Evolutionary conservation across 2,797 vertebrate genomes (phyloP).

Genomic region (Sebastes jordani): DNA sequence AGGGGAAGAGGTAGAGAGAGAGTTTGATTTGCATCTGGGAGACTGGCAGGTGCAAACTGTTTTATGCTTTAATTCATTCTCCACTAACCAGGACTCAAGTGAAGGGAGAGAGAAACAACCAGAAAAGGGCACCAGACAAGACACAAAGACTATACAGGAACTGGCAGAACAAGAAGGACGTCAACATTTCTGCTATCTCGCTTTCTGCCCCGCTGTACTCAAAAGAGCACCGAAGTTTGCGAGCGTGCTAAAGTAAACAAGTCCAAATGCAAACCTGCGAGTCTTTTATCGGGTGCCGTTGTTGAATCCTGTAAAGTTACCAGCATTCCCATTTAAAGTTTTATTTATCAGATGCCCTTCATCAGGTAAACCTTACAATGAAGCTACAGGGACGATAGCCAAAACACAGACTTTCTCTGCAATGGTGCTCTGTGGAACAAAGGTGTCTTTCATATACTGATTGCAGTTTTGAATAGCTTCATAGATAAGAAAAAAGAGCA

Average conservation of each 20-base stretch:
- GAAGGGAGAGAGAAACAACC: background rate
- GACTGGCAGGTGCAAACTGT: background rate
- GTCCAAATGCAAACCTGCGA: background rate
- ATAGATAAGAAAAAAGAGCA: conserved; percentile 13
- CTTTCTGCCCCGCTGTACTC: background rate
- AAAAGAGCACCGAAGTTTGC: background rate
- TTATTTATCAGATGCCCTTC: conserved; percentile 40
- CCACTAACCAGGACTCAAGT: background rate
- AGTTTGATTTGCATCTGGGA: background rate
- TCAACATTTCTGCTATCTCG: background rate
- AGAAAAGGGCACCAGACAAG: background rate
- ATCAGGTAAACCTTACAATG: background rate
- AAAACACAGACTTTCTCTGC: background rate
- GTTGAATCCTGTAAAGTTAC: background rate
- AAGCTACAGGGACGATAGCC: background rate
- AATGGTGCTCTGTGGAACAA: background rate
- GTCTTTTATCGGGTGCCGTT: background rate
- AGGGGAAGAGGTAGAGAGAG: background rate
- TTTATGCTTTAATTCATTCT: background rate
- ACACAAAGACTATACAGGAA: background rate
- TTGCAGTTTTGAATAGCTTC: conserved; percentile 29
- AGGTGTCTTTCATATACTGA: conserved; percentile 20
- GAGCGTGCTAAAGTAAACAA: background rate
- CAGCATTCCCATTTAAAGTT: conserved; percentile 10
- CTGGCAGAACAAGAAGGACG: background rate